A percentile compares a stretch with the other conserved stretches of the same genome.
These are phyloP conservation scores for Drymonia ruficornis DNA, from an alignment of 2,888 invertebrate species.

Conservation along the genomic window DNA sequence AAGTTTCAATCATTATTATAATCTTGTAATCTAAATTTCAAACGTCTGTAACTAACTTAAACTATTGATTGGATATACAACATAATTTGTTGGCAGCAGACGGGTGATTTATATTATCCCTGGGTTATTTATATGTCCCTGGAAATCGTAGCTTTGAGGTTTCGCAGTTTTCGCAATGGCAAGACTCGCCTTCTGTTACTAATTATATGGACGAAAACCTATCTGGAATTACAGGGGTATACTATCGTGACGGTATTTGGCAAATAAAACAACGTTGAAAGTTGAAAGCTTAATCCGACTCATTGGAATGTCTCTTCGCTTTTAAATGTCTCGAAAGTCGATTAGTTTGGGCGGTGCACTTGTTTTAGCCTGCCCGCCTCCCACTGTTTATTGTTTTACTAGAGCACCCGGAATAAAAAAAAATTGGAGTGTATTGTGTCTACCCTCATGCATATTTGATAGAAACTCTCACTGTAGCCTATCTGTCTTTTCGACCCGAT, in stretches of 20 bases:
- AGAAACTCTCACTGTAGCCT: constrained; percentile 6
- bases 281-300: constrained; percentile 22
- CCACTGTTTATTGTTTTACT: constrained; percentile 38
- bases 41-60: neutral
- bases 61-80: constrained; percentile 15
- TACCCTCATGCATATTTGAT: constrained; percentile 34
- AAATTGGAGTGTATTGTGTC: constrained; percentile 24
- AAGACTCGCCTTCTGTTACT: too few species aligned
- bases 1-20: neutral
- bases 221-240: too few species aligned
- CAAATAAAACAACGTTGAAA: too few species aligned
- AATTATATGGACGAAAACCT: too few species aligned
- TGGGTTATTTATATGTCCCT: too few species aligned
- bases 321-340: constrained; percentile 35
- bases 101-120: neutral
- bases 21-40: neutral
- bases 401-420: constrained; percentile 29
- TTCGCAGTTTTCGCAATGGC: too few species aligned
- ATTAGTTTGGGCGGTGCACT: too few species aligned
- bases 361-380: constrained; percentile 22
- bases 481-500: neutral
- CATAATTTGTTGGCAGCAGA: constrained; percentile 17
- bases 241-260: too few species aligned
- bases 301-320: constrained; percentile 32
- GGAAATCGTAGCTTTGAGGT: too few species aligned